Base-by-base conservation (phyloP, 2,888 invertebrate genomes). In the Heliconius ismenius region DNA sequence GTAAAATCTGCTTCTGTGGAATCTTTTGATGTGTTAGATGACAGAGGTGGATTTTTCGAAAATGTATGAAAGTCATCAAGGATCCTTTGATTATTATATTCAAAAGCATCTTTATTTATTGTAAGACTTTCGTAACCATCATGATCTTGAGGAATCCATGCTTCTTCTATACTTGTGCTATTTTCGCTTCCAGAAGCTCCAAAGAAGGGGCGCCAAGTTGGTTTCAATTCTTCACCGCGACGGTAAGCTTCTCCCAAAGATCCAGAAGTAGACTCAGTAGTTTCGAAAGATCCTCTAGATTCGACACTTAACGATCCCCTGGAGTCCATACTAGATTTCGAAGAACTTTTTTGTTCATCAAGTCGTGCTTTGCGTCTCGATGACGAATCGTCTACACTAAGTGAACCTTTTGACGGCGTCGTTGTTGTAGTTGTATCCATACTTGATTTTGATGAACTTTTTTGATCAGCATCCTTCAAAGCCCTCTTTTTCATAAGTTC, bases 91-190 rank as follows among this genome's bases (percentile, higher is more conserved):
- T 92, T 94, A 77, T 88, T 89, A 81, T 90, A 93, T 81, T 94
- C 94, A 76, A 93, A 93, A 2, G 86, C 88, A 75, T 95, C 94
- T 85, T 92, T 94, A 76, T 91, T 94, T 73, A 94, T 89, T 67
- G 91, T 93, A 76, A 95, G 90, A 39, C 91, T 94, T 85, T 96
- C 96, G 82, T 95, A 95, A 7, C 95, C 95, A 77, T 96, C 96
- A 62, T 96, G 96, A 86, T 97, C 97, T 69, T 96, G 96, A 15
- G 97, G 96, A 84, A 97, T 95, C 95, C 97, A 96, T 10, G 96
- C 97, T 86, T 98, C 98, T 88, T 98, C 98, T 68, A 97, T 95
- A 86, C 97, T 98, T 6, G 97, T 97, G 80, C 97, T 97, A 60
- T 97, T 97, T 73, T 97, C 97, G 86, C 97, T 97, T 4, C 94